phyloP scores from a whole-genome alignment of 2,113 vertebrate genomes.

The Ciconia boyciana region DNA sequence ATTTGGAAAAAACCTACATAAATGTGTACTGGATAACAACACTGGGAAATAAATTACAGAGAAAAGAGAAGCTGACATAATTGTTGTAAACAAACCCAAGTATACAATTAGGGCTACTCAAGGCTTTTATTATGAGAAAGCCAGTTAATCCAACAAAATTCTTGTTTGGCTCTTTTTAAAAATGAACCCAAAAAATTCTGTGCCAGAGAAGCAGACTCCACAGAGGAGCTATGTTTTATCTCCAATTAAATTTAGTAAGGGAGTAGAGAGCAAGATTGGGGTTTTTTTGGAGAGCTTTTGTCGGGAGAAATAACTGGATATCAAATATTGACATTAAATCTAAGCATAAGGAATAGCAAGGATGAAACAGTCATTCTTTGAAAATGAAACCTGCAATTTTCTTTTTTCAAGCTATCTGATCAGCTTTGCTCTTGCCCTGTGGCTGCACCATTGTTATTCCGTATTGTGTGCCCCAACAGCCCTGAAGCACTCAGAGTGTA shows the following conservation, averaged over 20 bases:
- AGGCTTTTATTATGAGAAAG: conserved; percentile 41
- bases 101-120: conserved; percentile 50
- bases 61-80: conserved; percentile 28
- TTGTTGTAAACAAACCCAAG: conserved; percentile 54
- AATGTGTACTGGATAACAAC: neutral
- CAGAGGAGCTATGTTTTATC: neutral
- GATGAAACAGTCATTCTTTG: neutral
- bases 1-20: neutral
- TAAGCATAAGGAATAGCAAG: neutral
- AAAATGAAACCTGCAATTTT: neutral
- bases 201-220: neutral
- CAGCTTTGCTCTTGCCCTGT: neutral
- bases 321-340: neutral
- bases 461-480: neutral
- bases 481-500: neutral
- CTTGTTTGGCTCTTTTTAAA: neutral
- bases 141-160: conserved; percentile 38
- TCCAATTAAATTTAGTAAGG: neutral
- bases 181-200: neutral
- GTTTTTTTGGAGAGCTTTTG: neutral
- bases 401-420: neutral
- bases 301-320: neutral
- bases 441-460: neutral
- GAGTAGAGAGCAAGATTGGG: neutral
- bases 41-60: conserved; percentile 21